These are phyloP conservation scores for Thalassarche chlororhynchos DNA, from an alignment of 2,113 vertebrate species.

Conservation along the genomic window DNA sequence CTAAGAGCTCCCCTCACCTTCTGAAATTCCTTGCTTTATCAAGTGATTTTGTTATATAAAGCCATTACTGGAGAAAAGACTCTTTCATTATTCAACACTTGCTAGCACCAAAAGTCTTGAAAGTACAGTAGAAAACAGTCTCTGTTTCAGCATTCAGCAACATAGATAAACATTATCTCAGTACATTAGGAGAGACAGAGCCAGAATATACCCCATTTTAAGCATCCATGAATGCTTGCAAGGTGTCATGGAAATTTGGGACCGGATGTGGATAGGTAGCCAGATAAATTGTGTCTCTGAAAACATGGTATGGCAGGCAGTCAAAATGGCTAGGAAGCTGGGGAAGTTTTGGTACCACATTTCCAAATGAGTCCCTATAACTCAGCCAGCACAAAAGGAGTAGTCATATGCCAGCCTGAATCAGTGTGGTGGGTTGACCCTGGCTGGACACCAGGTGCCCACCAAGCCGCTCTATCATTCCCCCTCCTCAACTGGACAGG, in stretches of 20 bases:
- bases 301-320: not conserved
- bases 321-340: not conserved
- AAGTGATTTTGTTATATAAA: constrained; percentile 47
- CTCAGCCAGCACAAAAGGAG: not conserved
- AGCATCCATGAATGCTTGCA: not conserved
- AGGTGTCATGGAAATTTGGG: not conserved
- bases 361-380: not conserved
- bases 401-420: not conserved
- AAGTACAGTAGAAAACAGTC: constrained; percentile 25
- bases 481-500: not conserved
- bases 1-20: constrained; percentile 20
- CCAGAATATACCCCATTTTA: not conserved
- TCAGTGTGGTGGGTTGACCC: not conserved
- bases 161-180: not conserved
- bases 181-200: not conserved
- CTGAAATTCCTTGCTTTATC: constrained; percentile 36
- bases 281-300: not conserved
- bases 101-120: constrained; percentile 3
- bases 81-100: constrained; percentile 51
- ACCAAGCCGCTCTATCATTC: not conserved
- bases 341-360: not conserved
- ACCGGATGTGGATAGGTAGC: not conserved
- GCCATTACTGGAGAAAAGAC: constrained; percentile 8
- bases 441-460: not conserved
- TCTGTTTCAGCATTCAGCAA: constrained; percentile 10